These are phyloP conservation scores for Agonum fuliginosum DNA, from an alignment of 2,888 invertebrate genomes.

Conservation along the genomic window DNA sequence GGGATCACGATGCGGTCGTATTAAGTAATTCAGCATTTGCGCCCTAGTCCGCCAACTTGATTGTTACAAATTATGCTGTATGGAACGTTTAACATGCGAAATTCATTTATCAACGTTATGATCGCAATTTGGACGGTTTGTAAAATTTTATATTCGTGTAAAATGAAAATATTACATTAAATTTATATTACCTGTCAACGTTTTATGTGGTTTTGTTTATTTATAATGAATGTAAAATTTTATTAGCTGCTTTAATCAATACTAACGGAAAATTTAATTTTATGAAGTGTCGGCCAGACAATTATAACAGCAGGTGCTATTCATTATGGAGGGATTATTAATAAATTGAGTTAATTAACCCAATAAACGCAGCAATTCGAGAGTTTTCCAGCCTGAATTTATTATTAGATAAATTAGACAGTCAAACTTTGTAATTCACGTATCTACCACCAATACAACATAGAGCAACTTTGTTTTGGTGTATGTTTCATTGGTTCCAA, in stretches of 20 bases:
- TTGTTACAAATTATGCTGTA: constrained; percentile 42
- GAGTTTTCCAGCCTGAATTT: not conserved
- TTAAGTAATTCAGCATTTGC: constrained; percentile 6
- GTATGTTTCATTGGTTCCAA: too few species aligned
- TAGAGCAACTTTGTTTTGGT: too few species aligned
- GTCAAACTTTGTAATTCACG: too few species aligned
- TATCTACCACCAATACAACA: too few species aligned
- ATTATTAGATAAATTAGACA: too few species aligned
- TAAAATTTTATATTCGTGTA: constrained; percentile 30
- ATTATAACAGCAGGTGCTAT: not conserved
- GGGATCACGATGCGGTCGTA: constrained; percentile 28
- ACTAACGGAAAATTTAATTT: constrained; percentile 19
- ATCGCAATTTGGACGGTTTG: constrained; percentile 28
- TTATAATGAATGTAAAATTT: constrained; percentile 15
- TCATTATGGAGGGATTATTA: not conserved
- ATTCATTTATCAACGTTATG: constrained; percentile 39
- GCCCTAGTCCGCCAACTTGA: constrained; percentile 6
- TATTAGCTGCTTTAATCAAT: constrained; percentile 36
- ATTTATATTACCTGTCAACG: constrained; percentile 29
- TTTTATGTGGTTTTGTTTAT: constrained; percentile 5
- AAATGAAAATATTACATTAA: constrained; percentile 30
- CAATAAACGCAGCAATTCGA: not conserved
- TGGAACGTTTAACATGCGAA: constrained; percentile 23
- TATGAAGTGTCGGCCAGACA: constrained; percentile 13
- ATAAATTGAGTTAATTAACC: constrained; percentile 6